Base-by-base conservation (phyloP, 2,797 vertebrate genomes). In the Acipenser transmontanus region DNA sequence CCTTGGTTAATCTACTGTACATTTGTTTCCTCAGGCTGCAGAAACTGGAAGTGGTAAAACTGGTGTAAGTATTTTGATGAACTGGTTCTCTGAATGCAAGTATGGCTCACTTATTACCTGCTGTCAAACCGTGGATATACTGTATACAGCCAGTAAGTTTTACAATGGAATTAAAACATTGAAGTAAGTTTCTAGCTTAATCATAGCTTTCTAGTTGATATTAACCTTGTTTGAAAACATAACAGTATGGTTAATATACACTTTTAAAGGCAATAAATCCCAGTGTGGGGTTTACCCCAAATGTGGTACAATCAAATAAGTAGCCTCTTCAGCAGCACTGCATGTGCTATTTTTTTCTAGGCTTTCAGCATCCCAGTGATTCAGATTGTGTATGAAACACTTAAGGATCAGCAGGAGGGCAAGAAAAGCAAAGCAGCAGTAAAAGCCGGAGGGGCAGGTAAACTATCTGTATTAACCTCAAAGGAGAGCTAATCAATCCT, bases 1-100 rank as follows among this genome's bases (percentile, higher is more conserved):
- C 52, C 59, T 34, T 34, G 4, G 20, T 8, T 62, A 66, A 66
- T 51, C 8, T 62, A 34, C 9, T 69, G 50, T 8, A 3, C 13
- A 6, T 74, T 76, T 50, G 50, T 14, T 9, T 69, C 8, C 64
- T 6, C 56, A 99, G 97, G 97, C 97, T 77, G 97, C 97, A 76
- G 97, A 99, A 87, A 99, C 97, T 0, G 97, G 97, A 1, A 99
- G 97, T 69, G 97, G 97, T n/a, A 99, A 99, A 89, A 99, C 97
- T 61, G 97, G 97, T 71, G 97, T 99, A 88, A 91, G 95, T 94
- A 54, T 61, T 0, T 10, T 9, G 13, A 13, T 14, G 6, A 12
- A 62, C 14, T 14, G 14, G 47, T 61, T 50, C 61, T 6, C 52
- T 12, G 8, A 54, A 3, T 50, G 17, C 49, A 54, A 34, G 34